Conservation (phyloP, 2,113 vertebrate genomes). For the Bubalus kerabau region DNA sequence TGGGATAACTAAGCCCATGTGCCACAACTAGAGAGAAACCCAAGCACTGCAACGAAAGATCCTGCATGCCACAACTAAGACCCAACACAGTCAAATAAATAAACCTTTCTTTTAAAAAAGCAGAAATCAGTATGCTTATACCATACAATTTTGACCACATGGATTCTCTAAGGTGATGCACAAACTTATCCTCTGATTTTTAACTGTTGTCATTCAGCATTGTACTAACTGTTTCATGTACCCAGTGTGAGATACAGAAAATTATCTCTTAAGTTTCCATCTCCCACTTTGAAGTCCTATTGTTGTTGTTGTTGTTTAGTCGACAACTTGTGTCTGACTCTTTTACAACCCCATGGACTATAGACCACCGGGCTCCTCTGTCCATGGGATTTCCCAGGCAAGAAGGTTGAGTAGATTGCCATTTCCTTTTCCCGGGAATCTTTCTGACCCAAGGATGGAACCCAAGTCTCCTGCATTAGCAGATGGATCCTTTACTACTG, state of each 20-base stretch:
- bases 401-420: neutral
- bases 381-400: neutral
- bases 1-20: neutral
- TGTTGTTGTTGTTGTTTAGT: neutral
- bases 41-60: accelerated
- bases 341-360: neutral
- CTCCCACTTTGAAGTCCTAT: neutral
- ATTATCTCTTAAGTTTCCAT: neutral
- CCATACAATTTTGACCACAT: neutral
- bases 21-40: neutral
- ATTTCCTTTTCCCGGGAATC: neutral
- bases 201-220: neutral
- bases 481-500: neutral
- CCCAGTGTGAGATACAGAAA: neutral
- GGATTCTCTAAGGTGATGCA: neutral
- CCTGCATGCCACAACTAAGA: neutral
- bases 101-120: neutral
- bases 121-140: neutral
- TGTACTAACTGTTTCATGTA: neutral
- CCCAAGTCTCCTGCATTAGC: neutral
- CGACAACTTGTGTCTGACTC: neutral
- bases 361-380: neutral
- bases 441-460: no score
- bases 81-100: accelerated
- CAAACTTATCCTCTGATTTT: neutral